Percentiles rank a stretch among this genome's conserved stretches.
Conservation (phyloP, 2,113 vertebrate genomes). For the Nesoenas mayeri region DNA sequence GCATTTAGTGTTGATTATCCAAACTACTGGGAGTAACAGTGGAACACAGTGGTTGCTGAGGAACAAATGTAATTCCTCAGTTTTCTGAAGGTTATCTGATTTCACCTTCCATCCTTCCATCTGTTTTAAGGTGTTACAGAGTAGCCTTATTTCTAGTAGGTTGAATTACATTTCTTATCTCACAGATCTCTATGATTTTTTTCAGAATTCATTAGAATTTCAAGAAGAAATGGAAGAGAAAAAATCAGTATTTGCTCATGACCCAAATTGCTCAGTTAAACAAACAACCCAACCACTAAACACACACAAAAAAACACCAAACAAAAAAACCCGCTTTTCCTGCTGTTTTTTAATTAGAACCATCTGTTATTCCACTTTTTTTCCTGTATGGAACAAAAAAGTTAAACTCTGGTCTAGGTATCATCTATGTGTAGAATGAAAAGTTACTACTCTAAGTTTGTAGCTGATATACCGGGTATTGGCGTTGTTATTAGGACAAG, state of each 20-base stretch:
- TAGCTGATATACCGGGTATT: not conserved
- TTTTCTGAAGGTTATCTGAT: not conserved
- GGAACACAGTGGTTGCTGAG: not conserved
- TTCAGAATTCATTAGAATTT: not conserved
- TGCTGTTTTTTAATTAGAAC: conserved; percentile 66
- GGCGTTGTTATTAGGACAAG: not conserved
- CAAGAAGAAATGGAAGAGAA: not conserved
- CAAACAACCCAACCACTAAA: too few relatives aligned
- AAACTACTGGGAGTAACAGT: not conserved
- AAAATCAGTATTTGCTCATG: not conserved
- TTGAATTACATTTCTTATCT: conserved; percentile 25
- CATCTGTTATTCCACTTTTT: conserved; percentile 58
- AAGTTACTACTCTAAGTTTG: not conserved
- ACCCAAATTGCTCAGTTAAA: not conserved
- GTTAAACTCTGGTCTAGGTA: not conserved
- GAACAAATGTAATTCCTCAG: not conserved
- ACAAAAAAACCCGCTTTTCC: not conserved
- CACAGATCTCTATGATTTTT: not conserved
- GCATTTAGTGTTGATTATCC: not conserved
- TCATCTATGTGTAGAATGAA: not conserved
- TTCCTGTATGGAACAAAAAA: conserved; percentile 2
- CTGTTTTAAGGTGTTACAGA: conserved; percentile 7
- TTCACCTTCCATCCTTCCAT: not conserved
- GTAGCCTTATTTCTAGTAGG: not conserved
- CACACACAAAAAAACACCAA: not conserved